A percentile compares a stretch with the other conserved stretches of the same genome.
Evolutionary conservation across 2,113 vertebrate genomes (phyloP).

Genomic region (Raja brachyura): DNA sequence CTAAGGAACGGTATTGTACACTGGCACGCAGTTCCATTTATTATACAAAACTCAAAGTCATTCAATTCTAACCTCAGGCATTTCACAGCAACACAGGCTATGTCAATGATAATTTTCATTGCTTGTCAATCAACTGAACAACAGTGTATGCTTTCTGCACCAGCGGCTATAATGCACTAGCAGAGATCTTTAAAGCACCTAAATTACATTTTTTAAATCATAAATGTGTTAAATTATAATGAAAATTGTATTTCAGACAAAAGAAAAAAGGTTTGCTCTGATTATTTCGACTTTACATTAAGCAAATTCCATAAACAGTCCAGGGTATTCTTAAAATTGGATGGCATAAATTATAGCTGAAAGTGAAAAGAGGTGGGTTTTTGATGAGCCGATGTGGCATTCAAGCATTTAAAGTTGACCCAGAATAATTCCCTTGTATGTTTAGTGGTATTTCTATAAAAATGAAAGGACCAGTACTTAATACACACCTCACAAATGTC

Average conservation of each 20-base stretch:
- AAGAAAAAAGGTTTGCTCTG: not conserved
- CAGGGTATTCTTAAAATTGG: not conserved
- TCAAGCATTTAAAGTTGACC: not conserved
- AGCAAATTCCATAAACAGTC: not conserved
- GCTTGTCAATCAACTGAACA: conserved; percentile 35
- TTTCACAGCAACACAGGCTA: not conserved
- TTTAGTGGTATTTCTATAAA: not conserved
- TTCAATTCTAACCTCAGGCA: conserved; percentile 22
- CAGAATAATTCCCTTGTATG: not conserved
- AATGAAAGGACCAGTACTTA: not conserved
- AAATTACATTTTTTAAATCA: not conserved
- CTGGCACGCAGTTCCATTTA: conserved; percentile 41
- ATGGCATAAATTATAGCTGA: not conserved
- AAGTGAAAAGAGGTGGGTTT: not conserved
- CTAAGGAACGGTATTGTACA: conserved; percentile 58
- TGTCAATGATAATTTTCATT: not conserved
- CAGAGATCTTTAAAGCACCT: not conserved
- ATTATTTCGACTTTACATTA: not conserved
- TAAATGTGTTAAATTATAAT: conserved; percentile 2
- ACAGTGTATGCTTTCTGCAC: not conserved
- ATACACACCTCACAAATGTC: not conserved
- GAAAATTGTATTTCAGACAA: not conserved
- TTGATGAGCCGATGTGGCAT: not conserved
- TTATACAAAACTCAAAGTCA: conserved; percentile 37
- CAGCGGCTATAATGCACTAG: not conserved